Percentiles rank a stretch among this genome's conserved stretches.
These are phyloP conservation scores for Oryzias dopingdopingensis DNA, from an alignment of 2,797 vertebrate genomes.

Conservation along the genomic window DNA sequence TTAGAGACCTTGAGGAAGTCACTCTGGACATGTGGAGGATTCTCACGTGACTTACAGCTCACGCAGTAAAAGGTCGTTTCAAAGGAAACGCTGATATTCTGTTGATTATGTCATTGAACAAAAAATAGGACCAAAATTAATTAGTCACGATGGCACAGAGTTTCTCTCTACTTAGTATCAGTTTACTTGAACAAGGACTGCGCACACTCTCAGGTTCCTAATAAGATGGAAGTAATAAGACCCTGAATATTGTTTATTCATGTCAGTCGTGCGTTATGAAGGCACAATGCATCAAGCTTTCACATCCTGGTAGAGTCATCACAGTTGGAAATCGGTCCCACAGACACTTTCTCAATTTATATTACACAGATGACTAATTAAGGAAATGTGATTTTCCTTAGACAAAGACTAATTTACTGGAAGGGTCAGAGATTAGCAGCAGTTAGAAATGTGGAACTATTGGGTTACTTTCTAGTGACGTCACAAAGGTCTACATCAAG, in stretches of 20 bases:
- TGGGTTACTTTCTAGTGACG: too few species aligned
- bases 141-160: conserved; percentile 46
- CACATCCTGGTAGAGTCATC: conserved; percentile 39
- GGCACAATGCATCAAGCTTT: conserved; percentile 48
- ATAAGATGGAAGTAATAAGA: conserved; percentile 71
- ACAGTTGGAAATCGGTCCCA: conserved; percentile 20
- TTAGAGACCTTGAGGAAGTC: conserved; percentile 24
- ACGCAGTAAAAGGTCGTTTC: conserved; percentile 8
- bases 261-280: conserved; percentile 70
- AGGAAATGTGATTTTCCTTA: conserved; percentile 17
- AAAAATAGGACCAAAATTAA: conserved; percentile 45
- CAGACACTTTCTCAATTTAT: conserved; percentile 39
- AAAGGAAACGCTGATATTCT: conserved; percentile 6
- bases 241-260: conserved; percentile 48
- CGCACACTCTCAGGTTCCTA: conserved; percentile 64
- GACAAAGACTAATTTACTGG: conserved; percentile 18
- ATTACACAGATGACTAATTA: conserved; percentile 36
- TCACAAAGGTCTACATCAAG: too few species aligned
- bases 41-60: neutral
- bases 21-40: conserved; percentile 23
- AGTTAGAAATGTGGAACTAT: neutral
- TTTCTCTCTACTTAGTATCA: conserved; percentile 68
- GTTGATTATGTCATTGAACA: conserved; percentile 15
- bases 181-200: conserved; percentile 62
- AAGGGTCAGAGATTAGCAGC: conserved; percentile 6